phyloP scores from a whole-genome alignment of 2,113 vertebrate species.

The Corythornis cristatus region DNA sequence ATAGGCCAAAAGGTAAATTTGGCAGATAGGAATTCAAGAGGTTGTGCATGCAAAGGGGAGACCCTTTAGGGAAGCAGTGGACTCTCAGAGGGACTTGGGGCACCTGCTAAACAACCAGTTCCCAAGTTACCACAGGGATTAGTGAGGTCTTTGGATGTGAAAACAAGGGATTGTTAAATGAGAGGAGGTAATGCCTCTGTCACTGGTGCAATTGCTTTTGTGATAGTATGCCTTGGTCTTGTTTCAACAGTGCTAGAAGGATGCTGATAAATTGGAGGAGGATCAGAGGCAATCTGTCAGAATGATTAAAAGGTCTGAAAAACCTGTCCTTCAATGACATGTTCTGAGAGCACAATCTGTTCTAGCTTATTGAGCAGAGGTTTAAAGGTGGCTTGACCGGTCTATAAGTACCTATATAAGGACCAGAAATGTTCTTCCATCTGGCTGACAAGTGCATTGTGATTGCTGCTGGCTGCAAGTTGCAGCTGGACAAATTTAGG shows the following conservation, averaged over 20 bases:
- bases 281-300: conserved; percentile 33
- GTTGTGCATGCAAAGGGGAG: neutral
- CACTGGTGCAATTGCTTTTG: conserved; percentile 1
- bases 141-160: neutral
- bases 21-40: neutral
- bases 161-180: neutral
- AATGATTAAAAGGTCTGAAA: conserved; percentile 46
- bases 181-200: conserved; percentile 19
- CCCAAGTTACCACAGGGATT: neutral
- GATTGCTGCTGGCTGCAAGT: neutral
- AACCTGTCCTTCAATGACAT: neutral
- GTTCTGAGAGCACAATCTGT: conserved; percentile 1
- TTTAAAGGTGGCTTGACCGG: conserved; percentile 40
- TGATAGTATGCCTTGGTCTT: neutral
- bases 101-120: neutral
- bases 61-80: neutral
- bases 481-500: neutral
- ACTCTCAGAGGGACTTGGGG: neutral
- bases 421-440: neutral
- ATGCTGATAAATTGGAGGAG: conserved; percentile 37
- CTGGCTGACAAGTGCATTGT: neutral
- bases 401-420: neutral
- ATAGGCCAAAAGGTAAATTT: neutral
- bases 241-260: neutral
- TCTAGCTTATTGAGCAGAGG: neutral